Base-by-base conservation (phyloP, 2,888 invertebrate species). In the Plagodis pulveraria region DNA sequence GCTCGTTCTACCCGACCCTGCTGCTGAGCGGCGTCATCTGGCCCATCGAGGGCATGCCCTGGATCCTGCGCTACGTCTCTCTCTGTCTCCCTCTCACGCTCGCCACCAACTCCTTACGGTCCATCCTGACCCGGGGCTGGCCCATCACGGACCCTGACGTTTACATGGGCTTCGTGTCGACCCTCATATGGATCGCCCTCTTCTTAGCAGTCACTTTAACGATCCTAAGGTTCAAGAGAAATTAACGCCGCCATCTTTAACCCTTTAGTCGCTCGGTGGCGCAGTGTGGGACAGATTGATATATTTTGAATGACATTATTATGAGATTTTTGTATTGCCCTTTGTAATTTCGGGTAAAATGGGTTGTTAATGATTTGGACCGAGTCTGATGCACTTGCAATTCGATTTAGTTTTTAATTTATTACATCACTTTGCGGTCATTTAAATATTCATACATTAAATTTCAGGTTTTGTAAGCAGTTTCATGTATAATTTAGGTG, bases 31-130 rank as follows among this genome's bases (percentile, higher is more conserved):
- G 98, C 56, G 98, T 98, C 42, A 98, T 99, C 78, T 99, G 99
- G 99, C 98, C 99, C 59, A 96, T 98, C 64, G 98, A 99, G 84
- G 98, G 98, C 63, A 98, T 99, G 97, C 98, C 98, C 2, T 94
- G 95, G 73, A 94, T 96, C 59, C 91, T 99, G 38, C 94, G 96
- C 71, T 97, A 97, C 85, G 94, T 98, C 53, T 96, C 98, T 0
- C 94, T 96, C 47, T 95, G 96, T 72, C 94, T 98, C 51, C 98
- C 98, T 0, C 89, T 98, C 52, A 98, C 98, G 0, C 93, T 98
- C 81, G 98, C 98, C n/a, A 98, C 98, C n/a, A 96, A 98, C 44
- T 96, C 98, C 0, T 93, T 98, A 51, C 93, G 98, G 52, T 96
- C 97, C 53, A 96, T 98, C 87, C 93, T 98, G 49, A 97, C 97